Conservation (phyloP, 2,888 invertebrate genomes). For the Salpingus planirostris region DNA sequence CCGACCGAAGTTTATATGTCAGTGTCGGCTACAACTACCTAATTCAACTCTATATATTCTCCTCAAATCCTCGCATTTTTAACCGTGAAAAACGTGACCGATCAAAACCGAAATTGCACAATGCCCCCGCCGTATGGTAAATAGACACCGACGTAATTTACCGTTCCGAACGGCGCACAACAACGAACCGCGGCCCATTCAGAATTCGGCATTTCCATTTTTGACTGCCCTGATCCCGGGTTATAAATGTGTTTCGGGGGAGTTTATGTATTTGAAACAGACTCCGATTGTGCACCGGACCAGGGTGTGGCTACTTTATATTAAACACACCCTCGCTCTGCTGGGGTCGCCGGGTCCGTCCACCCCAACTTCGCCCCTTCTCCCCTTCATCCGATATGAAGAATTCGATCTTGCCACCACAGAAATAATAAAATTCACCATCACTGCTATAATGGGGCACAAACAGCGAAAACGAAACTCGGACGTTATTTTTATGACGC, state of each 20-base stretch:
- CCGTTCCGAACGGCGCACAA: slow-evolving; percentile 9
- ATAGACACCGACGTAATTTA: slow-evolving; percentile 32
- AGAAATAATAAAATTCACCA: no score
- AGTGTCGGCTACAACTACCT: slow-evolving; percentile 38
- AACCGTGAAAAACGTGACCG: slow-evolving; percentile 26
- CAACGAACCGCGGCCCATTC: background rate
- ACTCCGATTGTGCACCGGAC: slow-evolving; percentile 31
- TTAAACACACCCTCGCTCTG: slow-evolving; percentile 36
- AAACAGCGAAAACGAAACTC: no score
- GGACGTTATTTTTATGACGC: no score
- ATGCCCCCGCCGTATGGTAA: slow-evolving; percentile 10
- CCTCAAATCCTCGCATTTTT: slow-evolving; percentile 26
- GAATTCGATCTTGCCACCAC: no score
- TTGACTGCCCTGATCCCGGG: slow-evolving; percentile 39
- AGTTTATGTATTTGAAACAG: slow-evolving; percentile 26
- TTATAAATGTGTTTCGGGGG: slow-evolving; percentile 39
- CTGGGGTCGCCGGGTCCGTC: no score
- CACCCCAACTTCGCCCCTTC: no score
- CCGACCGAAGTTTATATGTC: slow-evolving; percentile 39
- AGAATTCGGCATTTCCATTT: slow-evolving; percentile 36
- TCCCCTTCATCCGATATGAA: no score
- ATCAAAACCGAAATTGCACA: slow-evolving; percentile 19
- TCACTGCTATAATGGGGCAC: no score
- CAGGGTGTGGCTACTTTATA: slow-evolving; percentile 33
- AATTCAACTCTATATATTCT: slow-evolving; percentile 36